phyloP scores from a whole-genome alignment of 2,113 vertebrate genomes.

The Nerophis ophidion region DNA sequence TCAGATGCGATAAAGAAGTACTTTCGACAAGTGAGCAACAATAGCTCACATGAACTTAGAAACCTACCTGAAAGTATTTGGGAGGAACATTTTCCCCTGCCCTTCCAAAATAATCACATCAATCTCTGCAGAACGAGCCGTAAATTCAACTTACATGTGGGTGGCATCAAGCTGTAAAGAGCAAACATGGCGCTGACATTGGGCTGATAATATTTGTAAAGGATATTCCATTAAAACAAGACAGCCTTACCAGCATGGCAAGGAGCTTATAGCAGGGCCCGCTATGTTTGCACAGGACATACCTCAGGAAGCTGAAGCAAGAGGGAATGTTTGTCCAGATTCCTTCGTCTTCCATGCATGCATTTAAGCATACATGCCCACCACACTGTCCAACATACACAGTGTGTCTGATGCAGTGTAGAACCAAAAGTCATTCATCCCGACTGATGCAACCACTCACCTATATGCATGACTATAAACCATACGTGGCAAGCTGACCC shows the following conservation, averaged over 20 bases:
- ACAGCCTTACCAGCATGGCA: slow-evolving; percentile 48
- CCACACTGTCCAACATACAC: slow-evolving; percentile 20
- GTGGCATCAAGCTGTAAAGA: slow-evolving; percentile 22
- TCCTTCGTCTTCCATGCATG: slow-evolving; percentile 50
- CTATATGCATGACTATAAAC: neutral
- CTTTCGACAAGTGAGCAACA: slow-evolving; percentile 50
- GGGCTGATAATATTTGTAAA: slow-evolving; percentile 60
- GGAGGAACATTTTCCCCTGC: neutral
- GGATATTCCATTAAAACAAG: slow-evolving; percentile 62
- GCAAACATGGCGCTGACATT: slow-evolving; percentile 42
- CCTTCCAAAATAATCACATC: slow-evolving; percentile 3
- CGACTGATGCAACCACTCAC: neutral
- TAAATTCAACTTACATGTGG: slow-evolving; percentile 29
- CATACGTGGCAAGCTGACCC: neutral
- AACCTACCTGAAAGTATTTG: neutral
- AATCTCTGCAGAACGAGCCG: slow-evolving; percentile 8
- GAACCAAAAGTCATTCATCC: neutral
- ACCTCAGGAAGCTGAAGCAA: slow-evolving; percentile 77
- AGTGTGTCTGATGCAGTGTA: slow-evolving; percentile 1
- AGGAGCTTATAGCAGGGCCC: slow-evolving; percentile 64
- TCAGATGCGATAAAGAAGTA: slow-evolving; percentile 64
- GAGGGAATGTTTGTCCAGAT: slow-evolving; percentile 70
- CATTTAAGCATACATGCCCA: slow-evolving; percentile 34
- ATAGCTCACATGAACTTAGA: slow-evolving; percentile 28
- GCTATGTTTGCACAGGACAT: slow-evolving; percentile 74